A percentile compares a stretch with the other conserved stretches of the same genome.
phyloP scores from a whole-genome alignment of 2,888 invertebrate species.

The Meiosimyza decipiens region DNA sequence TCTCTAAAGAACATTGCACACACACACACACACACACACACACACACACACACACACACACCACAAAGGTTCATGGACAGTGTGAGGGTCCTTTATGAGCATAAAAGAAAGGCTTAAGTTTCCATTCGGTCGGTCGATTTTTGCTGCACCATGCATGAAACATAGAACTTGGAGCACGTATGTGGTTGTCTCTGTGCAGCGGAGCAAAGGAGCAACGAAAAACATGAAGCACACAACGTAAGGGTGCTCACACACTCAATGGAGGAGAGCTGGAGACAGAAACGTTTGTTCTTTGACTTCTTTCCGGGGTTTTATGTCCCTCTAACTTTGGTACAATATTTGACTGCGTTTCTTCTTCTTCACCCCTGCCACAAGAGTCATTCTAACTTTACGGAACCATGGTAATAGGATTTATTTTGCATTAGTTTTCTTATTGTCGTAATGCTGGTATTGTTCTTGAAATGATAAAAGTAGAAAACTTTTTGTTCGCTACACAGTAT shows the following conservation, averaged over 20 bases:
- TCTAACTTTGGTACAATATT: not conserved
- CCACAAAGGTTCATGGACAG: slow-evolving; percentile 59
- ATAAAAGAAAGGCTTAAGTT: slow-evolving; percentile 63
- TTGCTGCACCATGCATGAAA: not conserved
- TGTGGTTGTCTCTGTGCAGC: slow-evolving; percentile 13
- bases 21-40: not conserved
- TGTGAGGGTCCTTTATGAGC: slow-evolving; percentile 36
- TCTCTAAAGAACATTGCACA: not conserved
- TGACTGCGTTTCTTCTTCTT: no score
- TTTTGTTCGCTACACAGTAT: slow-evolving; percentile 33
- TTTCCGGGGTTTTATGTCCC: slow-evolving; percentile 48
- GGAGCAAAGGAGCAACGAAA: not conserved
- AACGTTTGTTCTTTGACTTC: slow-evolving; percentile 59
- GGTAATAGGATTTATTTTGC: slow-evolving; percentile 46
- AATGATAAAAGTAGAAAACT: slow-evolving; percentile 40
- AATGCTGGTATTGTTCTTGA: slow-evolving; percentile 33
- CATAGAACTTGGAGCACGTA: not conserved
- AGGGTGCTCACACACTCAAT: slow-evolving; percentile 2
- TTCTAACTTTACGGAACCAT: slow-evolving; percentile 41
- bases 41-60: slow-evolving; percentile 31
- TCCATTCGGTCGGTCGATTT: slow-evolving; percentile 56
- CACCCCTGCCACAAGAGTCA: slow-evolving; percentile 16
- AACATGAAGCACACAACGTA: not conserved
- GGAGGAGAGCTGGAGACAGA: slow-evolving; percentile 35
- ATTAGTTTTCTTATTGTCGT: slow-evolving; percentile 42